Evolutionary conservation across 1,140 invertebrate species (phyloP), one percentile per base, ranked within the genome.

Genomic region (Bilobella aurantiaca): DNA sequence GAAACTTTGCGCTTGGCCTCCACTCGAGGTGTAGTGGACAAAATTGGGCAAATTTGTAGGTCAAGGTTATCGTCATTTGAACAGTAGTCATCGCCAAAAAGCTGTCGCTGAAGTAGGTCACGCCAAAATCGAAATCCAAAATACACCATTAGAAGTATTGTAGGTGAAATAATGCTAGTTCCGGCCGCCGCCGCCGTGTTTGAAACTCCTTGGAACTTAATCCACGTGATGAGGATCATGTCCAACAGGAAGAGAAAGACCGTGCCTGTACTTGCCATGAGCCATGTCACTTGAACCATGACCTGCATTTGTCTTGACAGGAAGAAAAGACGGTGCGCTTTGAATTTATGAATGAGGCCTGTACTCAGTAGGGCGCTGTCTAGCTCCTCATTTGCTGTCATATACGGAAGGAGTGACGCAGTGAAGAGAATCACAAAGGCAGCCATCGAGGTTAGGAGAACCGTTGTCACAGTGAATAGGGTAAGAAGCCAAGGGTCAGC

Each of bases 181-280:
- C 27, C 63, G 21, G 27, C 31, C 8, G 23, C 8, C 42, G 27
- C 28, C 2, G 30, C 63, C 2, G 16, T 18, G 2, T 28, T 3
- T 8, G 63, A 31, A 27, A 58, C 21, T 14, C 30, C n/a, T 28
- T 3, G 12, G 27, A 76, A 76, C 65, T 76, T 75, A 12, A 76
- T 71, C 80, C 82, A 85, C 69, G 79, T 81, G 3, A 85, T 76
- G 3, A 85, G 75, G 5, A 79, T 81, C 53, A 86, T 82, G 74
- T 86, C 84, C 14, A 81, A 73, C 1, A 86, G 74, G 74, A 86
- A 85, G 12, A 85, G 75, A 25, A 86, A 73, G 37, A 86, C 82
- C 8, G 58, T 46, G 23, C 60, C 61, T 8, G 49, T 67, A 29
- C 56, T 56, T 25, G 64, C 68, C 16, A 66, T 25, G 8, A 66